These are phyloP conservation scores for Plemyria rubiginata DNA, from an alignment of 2,888 invertebrate species.

Conservation along the genomic window DNA sequence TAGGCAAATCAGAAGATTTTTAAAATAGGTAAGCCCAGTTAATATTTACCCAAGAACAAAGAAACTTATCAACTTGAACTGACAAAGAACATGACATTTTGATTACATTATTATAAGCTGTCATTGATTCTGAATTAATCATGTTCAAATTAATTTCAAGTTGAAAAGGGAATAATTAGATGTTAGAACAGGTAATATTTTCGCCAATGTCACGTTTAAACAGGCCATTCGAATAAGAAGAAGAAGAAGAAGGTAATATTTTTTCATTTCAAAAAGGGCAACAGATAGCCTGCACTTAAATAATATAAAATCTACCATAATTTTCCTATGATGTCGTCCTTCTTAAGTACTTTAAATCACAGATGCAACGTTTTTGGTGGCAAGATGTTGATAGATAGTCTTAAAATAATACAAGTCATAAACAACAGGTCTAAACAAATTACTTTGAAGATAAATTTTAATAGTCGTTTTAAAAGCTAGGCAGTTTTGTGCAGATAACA, in stretches of 20 bases:
- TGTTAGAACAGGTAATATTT: constrained; percentile 1
- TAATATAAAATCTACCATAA: not conserved
- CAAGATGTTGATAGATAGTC: constrained; percentile 54
- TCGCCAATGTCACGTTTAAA: no score
- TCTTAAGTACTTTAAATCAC: constrained; percentile 68
- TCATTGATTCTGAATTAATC: constrained; percentile 5
- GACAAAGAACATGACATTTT: constrained; percentile 46
- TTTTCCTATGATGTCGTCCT: constrained; percentile 49
- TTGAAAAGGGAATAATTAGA: constrained; percentile 46
- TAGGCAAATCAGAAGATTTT: no score
- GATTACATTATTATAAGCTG: not conserved
- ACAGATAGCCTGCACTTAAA: not conserved
- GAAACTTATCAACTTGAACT: constrained; percentile 49
- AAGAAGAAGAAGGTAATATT: no score
- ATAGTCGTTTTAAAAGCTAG: constrained; percentile 29
- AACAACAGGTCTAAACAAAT: constrained; percentile 24
- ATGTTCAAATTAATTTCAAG: constrained; percentile 59
- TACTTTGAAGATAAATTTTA: constrained; percentile 57
- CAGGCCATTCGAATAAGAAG: no score
- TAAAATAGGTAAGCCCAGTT: not conserved
- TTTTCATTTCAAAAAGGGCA: no score
- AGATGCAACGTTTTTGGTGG: constrained; percentile 67
- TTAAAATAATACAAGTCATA: constrained; percentile 9
- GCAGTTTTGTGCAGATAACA: constrained; percentile 21
- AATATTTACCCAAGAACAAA: not conserved